Evolutionary conservation across 1,140 invertebrate genomes (phyloP).

Genomic region (Mactra quadrangularis): DNA sequence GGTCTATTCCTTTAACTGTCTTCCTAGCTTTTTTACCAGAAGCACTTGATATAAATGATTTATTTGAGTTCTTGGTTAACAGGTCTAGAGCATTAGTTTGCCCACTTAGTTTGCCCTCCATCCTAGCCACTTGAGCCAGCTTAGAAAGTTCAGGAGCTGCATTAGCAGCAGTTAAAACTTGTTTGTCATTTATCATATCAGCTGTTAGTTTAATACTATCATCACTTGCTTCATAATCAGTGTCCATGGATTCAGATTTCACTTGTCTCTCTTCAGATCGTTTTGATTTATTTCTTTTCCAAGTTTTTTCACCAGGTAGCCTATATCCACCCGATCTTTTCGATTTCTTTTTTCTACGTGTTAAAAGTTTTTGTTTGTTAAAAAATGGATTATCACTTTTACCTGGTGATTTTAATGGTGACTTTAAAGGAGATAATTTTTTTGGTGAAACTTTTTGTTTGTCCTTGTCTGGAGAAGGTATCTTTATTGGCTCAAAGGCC

Average conservation of each 20-base stretch:
- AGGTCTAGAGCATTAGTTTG: constrained; percentile 51
- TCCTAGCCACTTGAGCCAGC: no score
- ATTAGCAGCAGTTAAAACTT: not conserved
- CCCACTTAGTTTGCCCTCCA: not conserved
- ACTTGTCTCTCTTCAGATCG: constrained; percentile 50
- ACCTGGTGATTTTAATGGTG: constrained; percentile 46
- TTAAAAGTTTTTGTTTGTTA: constrained; percentile 24
- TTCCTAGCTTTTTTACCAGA: constrained; percentile 1
- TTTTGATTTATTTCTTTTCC: constrained; percentile 30
- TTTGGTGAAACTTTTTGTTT: not conserved
- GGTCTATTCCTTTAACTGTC: constrained; percentile 52
- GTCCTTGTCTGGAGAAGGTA: constrained; percentile 33
- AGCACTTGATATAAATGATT: constrained; percentile 19
- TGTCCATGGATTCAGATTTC: not conserved
- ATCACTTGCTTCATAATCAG: not conserved
- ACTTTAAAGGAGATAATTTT: constrained; percentile 4
- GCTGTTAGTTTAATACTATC: not conserved
- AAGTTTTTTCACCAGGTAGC: constrained; percentile 45
- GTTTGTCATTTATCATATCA: not conserved
- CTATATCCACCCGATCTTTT: constrained; percentile 24
- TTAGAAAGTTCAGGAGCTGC: no score
- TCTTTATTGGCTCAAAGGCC: constrained; percentile 57
- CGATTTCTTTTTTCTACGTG: constrained; percentile 24
- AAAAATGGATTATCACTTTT: constrained; percentile 48
- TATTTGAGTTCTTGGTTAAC: constrained; percentile 46